Percentiles rank a stretch among this genome's conserved stretches.
Evolutionary conservation across 2,888 invertebrate species (phyloP).

Genomic region (Baccha elongata): DNA sequence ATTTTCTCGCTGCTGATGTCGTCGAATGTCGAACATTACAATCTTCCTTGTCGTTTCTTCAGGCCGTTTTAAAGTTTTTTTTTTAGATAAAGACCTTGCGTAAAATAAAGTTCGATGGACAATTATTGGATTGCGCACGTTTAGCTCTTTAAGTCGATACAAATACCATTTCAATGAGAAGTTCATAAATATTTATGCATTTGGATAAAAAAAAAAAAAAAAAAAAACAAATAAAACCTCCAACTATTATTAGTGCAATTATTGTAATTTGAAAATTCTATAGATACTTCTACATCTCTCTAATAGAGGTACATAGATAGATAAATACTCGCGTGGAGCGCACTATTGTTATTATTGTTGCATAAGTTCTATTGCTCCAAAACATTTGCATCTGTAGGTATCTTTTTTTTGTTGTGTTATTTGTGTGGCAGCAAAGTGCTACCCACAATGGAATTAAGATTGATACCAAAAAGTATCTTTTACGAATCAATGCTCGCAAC

Average conservation of each 20-base stretch:
- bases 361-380: slow-evolving; percentile 70
- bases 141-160: slow-evolving; percentile 20
- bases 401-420: slow-evolving; percentile 41
- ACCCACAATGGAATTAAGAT: slow-evolving; percentile 67
- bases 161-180: slow-evolving; percentile 60
- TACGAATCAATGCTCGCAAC: slow-evolving; percentile 68
- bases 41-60: not conserved
- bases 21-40: slow-evolving; percentile 1
- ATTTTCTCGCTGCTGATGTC: slow-evolving; percentile 41
- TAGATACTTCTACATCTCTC: slow-evolving; percentile 43
- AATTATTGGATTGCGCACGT: slow-evolving; percentile 52
- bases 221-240: slow-evolving; percentile 11
- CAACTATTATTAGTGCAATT: slow-evolving; percentile 71
- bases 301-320: not conserved
- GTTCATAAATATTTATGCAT: slow-evolving; percentile 70
- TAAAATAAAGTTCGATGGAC: slow-evolving; percentile 55
- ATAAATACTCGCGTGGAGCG: slow-evolving; percentile 20
- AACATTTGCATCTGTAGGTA: slow-evolving; percentile 72
- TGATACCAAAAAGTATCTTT: slow-evolving; percentile 68
- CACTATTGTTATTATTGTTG: slow-evolving; percentile 70
- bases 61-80: not conserved
- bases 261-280: slow-evolving; percentile 72
- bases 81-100: slow-evolving; percentile 8
- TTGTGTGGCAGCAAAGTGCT: slow-evolving; percentile 64
- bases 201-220: slow-evolving; percentile 32